Evolutionary conservation across 2,113 vertebrate species (phyloP), one percentile per base, ranked within the genome.

Genomic region (Neolamprologus caudopunctatus): DNA sequence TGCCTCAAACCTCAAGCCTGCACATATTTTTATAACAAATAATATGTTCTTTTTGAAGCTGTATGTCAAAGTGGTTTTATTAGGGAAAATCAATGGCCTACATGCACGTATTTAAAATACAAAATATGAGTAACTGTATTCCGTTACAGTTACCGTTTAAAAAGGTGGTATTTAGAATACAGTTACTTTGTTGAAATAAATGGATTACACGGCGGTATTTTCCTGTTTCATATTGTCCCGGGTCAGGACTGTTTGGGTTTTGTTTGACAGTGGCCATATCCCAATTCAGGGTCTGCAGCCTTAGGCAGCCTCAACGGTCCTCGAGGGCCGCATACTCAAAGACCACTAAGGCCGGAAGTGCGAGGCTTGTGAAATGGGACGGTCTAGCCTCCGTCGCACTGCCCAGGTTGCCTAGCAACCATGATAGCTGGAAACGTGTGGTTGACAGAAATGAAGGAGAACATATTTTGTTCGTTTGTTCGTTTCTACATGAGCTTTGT

Each of bases 191-290:
- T 51, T 51, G 50, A 51, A 51, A n/a, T 51, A 51, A 51, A 51
- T n/a, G 19, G 19, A 51, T 51, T 51, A 51, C 50, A 51, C 8
- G 8, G 17, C 1, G 8, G 50, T 9, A 9, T 1, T 51, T 51
- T 2, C 50, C 50, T 51, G 50, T n/a, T 51, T 51, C 50, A 51
- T n/a, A 51, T 51, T 51, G 50, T n/a, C 0, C 0, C 8, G 0
- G 17, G 17, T 51, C 50, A 54, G 53, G 53, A 54, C 53, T 54
- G n/a, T 54, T 54, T 54, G n/a, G n/a, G 51, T 54, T 54, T 54
- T 54, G 51, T 54, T 54, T 21, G 21, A 24, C 21, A 24, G 21
- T 24, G 21, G 21, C 21, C 21, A 24, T 24, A 24, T 11, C 47
- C 47, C 47, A 17, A 50, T 53, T 21, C 19, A 11, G 19, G 9